These are phyloP conservation scores for Coenonympha arcania DNA, from an alignment of 2,888 invertebrate species.

Conservation along the genomic window DNA sequence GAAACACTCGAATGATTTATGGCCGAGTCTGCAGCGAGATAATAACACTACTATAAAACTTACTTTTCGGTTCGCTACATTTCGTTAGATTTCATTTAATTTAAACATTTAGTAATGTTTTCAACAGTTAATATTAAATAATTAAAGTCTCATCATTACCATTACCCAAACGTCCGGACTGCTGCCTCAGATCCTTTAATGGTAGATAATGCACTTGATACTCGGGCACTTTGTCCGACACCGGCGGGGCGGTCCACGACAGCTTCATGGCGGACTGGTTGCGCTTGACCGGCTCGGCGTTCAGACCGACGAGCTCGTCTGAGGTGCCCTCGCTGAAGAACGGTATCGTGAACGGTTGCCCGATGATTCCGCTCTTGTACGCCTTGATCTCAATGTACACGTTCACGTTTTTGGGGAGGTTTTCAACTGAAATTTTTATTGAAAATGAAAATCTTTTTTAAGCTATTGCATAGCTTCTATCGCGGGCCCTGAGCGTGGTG, in stretches of 20 bases:
- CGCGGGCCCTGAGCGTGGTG: no score
- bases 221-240: constrained; percentile 45
- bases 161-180: constrained; percentile 66
- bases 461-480: no score
- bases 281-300: constrained; percentile 67
- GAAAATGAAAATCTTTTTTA: constrained; percentile 27
- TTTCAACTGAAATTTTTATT: constrained; percentile 70
- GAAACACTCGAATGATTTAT: no score
- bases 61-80: no score
- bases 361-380: constrained; percentile 72
- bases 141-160: constrained; percentile 53
- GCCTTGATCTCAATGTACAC: constrained; percentile 76
- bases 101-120: no score
- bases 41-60: no score
- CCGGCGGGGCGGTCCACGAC: constrained; percentile 78
- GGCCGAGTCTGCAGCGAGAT: no score
- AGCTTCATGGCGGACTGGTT: constrained; percentile 77
- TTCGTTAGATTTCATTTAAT: no score
- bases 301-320: constrained; percentile 68
- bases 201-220: constrained; percentile 83
- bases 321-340: constrained; percentile 65
- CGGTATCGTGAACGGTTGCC: constrained; percentile 65
- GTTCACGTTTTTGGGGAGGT: constrained; percentile 70
- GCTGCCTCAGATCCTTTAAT: constrained; percentile 33
- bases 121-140: background rate